A percentile compares a stretch with the other conserved stretches of the same genome.
Conservation (phyloP, 2,797 vertebrate species). For the Adelosebastes latens region DNA sequence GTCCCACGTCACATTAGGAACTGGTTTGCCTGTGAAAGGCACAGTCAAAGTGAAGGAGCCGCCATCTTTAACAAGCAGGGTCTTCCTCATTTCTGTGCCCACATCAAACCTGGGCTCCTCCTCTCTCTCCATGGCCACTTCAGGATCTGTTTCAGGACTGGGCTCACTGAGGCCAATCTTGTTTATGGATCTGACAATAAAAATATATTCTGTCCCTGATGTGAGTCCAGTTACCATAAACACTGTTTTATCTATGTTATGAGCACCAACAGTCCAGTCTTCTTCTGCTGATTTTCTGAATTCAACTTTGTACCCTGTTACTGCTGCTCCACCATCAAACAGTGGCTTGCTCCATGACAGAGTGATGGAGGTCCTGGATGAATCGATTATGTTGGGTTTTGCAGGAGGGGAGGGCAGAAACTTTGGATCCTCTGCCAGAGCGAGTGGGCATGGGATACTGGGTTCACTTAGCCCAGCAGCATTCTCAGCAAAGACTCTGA, state of each 20-base stretch:
- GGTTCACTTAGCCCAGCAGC: constrained; percentile 93
- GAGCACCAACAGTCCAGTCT: constrained; percentile 89
- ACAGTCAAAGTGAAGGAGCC: constrained; percentile 92
- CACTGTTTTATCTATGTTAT: constrained; percentile 90
- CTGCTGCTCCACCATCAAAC: constrained; percentile 94
- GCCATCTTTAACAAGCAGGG: constrained; percentile 92
- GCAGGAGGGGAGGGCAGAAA: constrained; percentile 94
- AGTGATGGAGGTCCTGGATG: constrained; percentile 89
- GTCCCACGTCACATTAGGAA: constrained; percentile 92
- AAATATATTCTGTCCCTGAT: constrained; percentile 89
- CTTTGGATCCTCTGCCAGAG: constrained; percentile 92
- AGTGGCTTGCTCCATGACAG: constrained; percentile 94
- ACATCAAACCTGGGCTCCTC: constrained; percentile 94
- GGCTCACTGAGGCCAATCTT: constrained; percentile 94
- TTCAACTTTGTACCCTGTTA: constrained; percentile 94
- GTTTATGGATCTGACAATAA: constrained; percentile 93
- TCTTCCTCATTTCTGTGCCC: constrained; percentile 94
- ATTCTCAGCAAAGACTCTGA: constrained; percentile 97
- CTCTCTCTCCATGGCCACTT: constrained; percentile 92
- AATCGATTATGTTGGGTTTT: constrained; percentile 92
- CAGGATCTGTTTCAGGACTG: constrained; percentile 91
- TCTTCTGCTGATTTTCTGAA: constrained; percentile 90
- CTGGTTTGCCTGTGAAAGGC: constrained; percentile 93
- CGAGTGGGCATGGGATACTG: constrained; percentile 88
- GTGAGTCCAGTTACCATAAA: constrained; percentile 89